Evolutionary conservation across 1,140 invertebrate genomes (phyloP), one percentile per base, ranked within the genome.

Genomic region (Drosophila tani): DNA sequence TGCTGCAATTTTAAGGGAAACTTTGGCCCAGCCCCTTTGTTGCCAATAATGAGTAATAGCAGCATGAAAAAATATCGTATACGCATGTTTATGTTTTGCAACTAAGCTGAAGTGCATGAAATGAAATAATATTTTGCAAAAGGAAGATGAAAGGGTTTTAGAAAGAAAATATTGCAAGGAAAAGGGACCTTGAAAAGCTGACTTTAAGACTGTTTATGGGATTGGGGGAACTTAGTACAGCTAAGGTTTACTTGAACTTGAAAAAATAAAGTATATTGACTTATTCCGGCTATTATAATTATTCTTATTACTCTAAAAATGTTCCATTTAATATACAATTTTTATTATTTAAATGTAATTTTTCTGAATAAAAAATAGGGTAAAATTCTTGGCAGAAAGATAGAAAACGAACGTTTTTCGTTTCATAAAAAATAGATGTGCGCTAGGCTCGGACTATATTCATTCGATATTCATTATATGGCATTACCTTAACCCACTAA

Each of bases 21-120:
- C 35, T 60, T 73, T 43, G 17, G 12, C 7, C 29, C 3, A 59
- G 59, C 45, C 58, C 53, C 43, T 56, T 73, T 51, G 69, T n/a
- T 40, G 46, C 19, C 38, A 43, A 71, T 73, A 59, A 59, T 49
- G 35, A 69, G 50, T 69, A 68, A 67, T 51, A 69, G 67, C 24
- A 27, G n/a, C 38, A 68, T 24, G 14, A 35, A 3, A 63, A 63
- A 66, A 66, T 35, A 35, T 27, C 17, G 7, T 43, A 19, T 29
- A 41, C 17, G 32, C 12, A 7, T 29, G 21, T 24, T 49, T 21
- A 17, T 40, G 32, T n/a, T 24, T 24, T 35, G 17, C 15, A 51
- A 62, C 15, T 43, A 24, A 57, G n/a, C 6, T 60, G 3, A 27
- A 46, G 19, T 62, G 2, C 17, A 32, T 15, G 2, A 0, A 38